Evolutionary conservation across 1,140 invertebrate genomes (phyloP), one percentile per base, ranked within the genome.

Genomic region (Pseudoatta argentina): DNA sequence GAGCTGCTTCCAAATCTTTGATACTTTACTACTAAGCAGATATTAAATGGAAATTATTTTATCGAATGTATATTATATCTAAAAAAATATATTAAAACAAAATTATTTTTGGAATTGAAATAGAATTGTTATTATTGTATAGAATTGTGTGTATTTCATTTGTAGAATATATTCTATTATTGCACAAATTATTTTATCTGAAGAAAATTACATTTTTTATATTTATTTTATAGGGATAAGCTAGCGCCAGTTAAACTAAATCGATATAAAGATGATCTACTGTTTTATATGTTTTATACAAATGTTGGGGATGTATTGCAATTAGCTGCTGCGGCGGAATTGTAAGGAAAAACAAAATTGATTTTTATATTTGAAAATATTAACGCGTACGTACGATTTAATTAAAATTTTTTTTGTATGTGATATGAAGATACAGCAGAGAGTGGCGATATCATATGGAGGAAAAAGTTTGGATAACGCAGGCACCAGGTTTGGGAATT

Each of bases 401-500:
- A 39, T 1, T 85, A n/a, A 30, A 59, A 55, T 71, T 75, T 24
- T 75, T 30, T 55, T 27, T 63, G 5, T 59, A 39, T 86, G 10
- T 51, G n/a, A 64, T 57, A 10, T 93, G 12, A 91, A 98, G 99
- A 95, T 99, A 99, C 94, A 98, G 97, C 95, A 97, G 99, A 94
- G 99, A 99, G 93, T 99, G 99, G 99, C 97, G 99, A 95, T 99
- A 99, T 96, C 99, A 99, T 95, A 99, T 98, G 96, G 99, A 99
- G 93, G 99, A 99, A 95, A 98, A 99, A 95, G 98, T 99, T 90
- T 99, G 99, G 99, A 98, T 99, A 95, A 99, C 99, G 89, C 97
- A 99, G 96, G 98, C 98, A 91, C 98, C 98, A 83, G 98, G 98
- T 88, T 97, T 98, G 95, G 97, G 97, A 87, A 97, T 98, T 88